Evolutionary conservation across 92 coral and sea anemone genomes (phyloP).

Genomic region (Zoanthus sansibaricus): DNA sequence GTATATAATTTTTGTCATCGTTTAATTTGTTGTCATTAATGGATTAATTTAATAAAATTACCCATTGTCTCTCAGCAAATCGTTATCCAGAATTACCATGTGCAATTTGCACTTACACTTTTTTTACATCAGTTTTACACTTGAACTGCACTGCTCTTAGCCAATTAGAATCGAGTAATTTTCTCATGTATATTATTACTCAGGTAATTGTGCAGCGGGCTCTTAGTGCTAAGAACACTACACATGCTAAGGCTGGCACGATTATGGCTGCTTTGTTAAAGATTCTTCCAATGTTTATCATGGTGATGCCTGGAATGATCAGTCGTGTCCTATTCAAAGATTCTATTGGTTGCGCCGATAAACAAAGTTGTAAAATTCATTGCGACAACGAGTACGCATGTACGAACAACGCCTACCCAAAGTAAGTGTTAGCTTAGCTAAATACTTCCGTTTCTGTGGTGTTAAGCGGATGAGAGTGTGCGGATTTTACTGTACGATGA

Average conservation of each 20-base stretch:
- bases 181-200: neutral
- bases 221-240: conserved; percentile 86
- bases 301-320: conserved; percentile 99
- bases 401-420: conserved; percentile 94
- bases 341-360: conserved; percentile 90
- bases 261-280: conserved; percentile 91
- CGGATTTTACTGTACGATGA: too few relatives aligned
- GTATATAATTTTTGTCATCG: too few relatives aligned
- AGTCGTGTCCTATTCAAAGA: conserved; percentile 93
- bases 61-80: too few relatives aligned
- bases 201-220: conserved; percentile 99
- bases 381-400: conserved; percentile 93
- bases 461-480: too few relatives aligned
- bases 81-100: too few relatives aligned
- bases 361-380: conserved; percentile 71
- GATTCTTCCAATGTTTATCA: conserved; percentile 90
- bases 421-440: conserved; percentile 57
- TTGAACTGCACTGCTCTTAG: too few relatives aligned
- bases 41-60: too few relatives aligned
- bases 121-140: too few relatives aligned
- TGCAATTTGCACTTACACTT: too few relatives aligned
- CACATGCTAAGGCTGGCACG: conserved; percentile 90
- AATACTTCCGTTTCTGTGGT: too few relatives aligned
- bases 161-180: too few relatives aligned
- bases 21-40: too few relatives aligned